These are phyloP conservation scores for Lophochroa leadbeateri DNA, from an alignment of 2,113 vertebrate species.

Conservation along the genomic window DNA sequence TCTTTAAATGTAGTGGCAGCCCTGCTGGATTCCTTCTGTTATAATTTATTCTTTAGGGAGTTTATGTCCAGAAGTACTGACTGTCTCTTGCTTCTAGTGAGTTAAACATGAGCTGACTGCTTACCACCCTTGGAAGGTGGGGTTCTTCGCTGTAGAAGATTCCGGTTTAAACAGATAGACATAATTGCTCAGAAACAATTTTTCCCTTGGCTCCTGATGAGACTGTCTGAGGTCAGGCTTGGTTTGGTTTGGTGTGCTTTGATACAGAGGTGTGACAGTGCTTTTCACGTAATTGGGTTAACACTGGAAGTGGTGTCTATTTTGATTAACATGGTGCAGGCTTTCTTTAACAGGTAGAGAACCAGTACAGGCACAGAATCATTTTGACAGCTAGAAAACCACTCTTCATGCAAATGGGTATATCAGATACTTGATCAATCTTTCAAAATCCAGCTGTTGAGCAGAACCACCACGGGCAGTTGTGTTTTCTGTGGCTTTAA, in stretches of 20 bases:
- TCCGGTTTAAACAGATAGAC: not conserved
- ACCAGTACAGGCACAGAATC: not conserved
- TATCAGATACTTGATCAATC: not conserved
- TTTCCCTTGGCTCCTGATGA: not conserved
- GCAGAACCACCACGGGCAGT: not conserved
- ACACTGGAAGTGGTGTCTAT: not conserved
- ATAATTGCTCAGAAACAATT: not conserved
- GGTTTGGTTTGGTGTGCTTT: not conserved
- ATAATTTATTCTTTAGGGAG: slow-evolving; percentile 42
- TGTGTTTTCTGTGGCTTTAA: not conserved
- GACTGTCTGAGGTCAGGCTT: not conserved
- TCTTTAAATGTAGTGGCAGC: slow-evolving; percentile 30
- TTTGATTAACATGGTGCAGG: not conserved
- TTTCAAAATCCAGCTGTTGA: slow-evolving; percentile 41
- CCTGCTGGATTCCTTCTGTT: not conserved
- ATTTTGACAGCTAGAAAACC: not conserved
- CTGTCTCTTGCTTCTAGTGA: not conserved
- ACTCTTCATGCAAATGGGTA: not conserved
- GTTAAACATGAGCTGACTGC: slow-evolving; percentile 32
- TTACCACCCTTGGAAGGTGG: not conserved
- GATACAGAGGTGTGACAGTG: not conserved
- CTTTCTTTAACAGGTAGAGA: not conserved
- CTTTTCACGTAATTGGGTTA: not conserved
- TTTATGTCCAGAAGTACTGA: slow-evolving; percentile 1
- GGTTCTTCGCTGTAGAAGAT: not conserved